Conservation (phyloP, 1,140 invertebrate genomes). For the Limonius californicus region DNA sequence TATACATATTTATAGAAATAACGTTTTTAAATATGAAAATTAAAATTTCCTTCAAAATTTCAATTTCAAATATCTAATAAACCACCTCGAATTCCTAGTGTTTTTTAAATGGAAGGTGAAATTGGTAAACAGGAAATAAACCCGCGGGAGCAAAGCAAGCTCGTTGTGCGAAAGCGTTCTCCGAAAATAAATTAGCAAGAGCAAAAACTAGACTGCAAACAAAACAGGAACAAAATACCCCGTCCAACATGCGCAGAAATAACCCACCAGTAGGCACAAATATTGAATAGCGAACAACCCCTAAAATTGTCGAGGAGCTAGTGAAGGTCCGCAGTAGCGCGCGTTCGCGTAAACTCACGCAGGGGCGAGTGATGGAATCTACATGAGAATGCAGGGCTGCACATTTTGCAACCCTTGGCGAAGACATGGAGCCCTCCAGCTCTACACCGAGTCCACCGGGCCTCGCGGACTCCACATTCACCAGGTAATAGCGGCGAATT, state of each 20-base stretch:
- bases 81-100: too few relatives aligned
- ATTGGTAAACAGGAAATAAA: not conserved
- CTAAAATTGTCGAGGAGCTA: constrained; percentile 4
- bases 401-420: constrained; percentile 2
- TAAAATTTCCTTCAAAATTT: too few relatives aligned
- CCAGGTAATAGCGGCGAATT: constrained; percentile 30
- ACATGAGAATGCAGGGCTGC: constrained; percentile 13
- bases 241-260: not conserved
- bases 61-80: too few relatives aligned
- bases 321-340: constrained; percentile 5
- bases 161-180: not conserved
- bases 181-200: not conserved
- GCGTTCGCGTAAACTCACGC: not conserved
- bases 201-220: constrained; percentile 3
- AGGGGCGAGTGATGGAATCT: constrained; percentile 13
- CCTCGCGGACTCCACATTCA: constrained; percentile 40
- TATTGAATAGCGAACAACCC: constrained; percentile 18
- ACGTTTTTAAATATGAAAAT: too few relatives aligned
- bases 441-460: constrained; percentile 37
- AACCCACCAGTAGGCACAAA: constrained; percentile 8
- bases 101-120: too few relatives aligned
- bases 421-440: constrained; percentile 37
- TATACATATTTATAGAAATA: too few relatives aligned
- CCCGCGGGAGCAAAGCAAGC: too few relatives aligned
- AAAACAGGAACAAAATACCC: constrained; percentile 15